phyloP scores from a whole-genome alignment of 2,797 vertebrate species.

The Pelochelys cantorii region DNA sequence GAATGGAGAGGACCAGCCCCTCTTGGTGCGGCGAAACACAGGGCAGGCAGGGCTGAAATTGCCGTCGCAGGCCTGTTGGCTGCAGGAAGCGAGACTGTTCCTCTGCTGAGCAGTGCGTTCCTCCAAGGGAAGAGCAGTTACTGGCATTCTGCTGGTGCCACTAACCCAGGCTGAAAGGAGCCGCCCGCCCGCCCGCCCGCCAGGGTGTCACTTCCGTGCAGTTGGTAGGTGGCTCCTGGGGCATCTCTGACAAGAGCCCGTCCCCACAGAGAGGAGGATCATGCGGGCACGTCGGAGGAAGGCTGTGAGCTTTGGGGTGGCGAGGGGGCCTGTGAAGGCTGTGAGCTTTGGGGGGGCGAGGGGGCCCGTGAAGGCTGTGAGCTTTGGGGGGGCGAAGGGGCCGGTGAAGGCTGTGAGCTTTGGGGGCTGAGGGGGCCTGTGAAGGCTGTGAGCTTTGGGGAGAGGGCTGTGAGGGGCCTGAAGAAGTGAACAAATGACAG shows the following conservation, averaged over 20 bases:
- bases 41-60: slow-evolving; percentile 75
- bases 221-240: not conserved
- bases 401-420: not conserved
- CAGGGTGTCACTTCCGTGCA: accelerated
- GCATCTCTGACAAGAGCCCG: not conserved
- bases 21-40: slow-evolving; percentile 73
- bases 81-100: slow-evolving; percentile 78
- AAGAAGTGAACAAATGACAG: too few species aligned
- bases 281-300: too few species aligned
- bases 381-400: not conserved
- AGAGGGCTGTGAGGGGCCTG: too few species aligned
- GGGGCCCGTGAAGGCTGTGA: not conserved
- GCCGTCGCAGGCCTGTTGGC: slow-evolving; percentile 79
- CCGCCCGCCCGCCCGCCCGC: not conserved
- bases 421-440: too few species aligned
- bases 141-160: slow-evolving; percentile 58
- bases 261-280: not conserved
- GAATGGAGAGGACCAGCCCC: slow-evolving; percentile 82
- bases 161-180: not conserved
- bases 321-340: not conserved
- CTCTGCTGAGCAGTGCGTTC: slow-evolving; percentile 79
- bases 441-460: not conserved
- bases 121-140: slow-evolving; percentile 79
- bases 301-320: not conserved
- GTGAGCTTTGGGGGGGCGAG: too few species aligned